A percentile compares a stretch with the other conserved stretches of the same genome.
phyloP scores from a whole-genome alignment of 1,140 invertebrate species.

The Brachionus angularis region DNA sequence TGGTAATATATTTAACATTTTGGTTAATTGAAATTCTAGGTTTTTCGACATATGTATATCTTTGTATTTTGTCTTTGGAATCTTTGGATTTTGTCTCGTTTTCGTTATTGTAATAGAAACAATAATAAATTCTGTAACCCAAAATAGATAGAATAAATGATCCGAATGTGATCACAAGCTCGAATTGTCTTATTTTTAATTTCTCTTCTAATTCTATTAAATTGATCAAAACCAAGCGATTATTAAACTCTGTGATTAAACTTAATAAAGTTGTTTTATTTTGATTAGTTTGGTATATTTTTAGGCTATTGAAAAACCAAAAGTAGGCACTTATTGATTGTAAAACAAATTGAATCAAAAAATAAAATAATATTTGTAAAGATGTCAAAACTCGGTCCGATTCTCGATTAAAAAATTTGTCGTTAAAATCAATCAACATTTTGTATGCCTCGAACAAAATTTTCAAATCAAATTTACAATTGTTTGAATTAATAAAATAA shows the following conservation, averaged over 20 bases:
- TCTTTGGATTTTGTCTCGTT: too few species aligned
- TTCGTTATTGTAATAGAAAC: background rate
- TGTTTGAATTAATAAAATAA: background rate
- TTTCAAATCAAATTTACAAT: background rate
- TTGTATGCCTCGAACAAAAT: background rate
- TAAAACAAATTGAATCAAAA: slow-evolving; percentile 2
- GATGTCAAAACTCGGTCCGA: background rate
- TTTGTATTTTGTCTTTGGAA: too few species aligned
- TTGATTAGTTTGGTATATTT: slow-evolving; percentile 17
- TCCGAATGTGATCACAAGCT: background rate
- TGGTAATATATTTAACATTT: too few species aligned
- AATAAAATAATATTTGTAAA: background rate
- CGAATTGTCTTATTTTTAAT: slow-evolving; percentile 7
- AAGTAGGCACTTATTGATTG: background rate
- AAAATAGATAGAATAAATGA: slow-evolving; percentile 8
- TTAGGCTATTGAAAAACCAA: slow-evolving; percentile 12
- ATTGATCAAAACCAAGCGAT: background rate
- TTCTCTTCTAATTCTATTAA: slow-evolving; percentile 29
- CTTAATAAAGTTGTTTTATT: slow-evolving; percentile 24
- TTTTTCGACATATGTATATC: too few species aligned
- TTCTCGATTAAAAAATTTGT: background rate
- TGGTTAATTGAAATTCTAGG: too few species aligned
- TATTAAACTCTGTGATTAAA: background rate
- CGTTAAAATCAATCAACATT: background rate
- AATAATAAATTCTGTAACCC: slow-evolving; percentile 9